Conservation (phyloP, 2,888 invertebrate species). For the Nematopogon swammerdamellus region DNA sequence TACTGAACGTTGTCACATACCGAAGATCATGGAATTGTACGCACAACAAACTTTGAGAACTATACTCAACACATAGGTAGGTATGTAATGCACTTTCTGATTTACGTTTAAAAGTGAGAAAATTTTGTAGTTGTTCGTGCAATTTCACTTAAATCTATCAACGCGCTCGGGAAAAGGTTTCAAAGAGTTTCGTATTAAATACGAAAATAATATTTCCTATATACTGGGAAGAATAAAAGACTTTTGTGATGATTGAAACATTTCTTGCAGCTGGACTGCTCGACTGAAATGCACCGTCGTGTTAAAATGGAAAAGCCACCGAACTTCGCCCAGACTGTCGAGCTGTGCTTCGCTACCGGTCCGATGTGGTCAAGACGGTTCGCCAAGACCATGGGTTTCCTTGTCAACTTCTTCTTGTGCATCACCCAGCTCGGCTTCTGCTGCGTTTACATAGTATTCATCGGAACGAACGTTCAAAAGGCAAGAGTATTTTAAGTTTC, state of each 20-base stretch:
- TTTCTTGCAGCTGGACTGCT: conserved; percentile 63
- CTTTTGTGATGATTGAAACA: not conserved
- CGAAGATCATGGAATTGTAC: not conserved
- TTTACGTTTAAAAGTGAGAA: too few species aligned
- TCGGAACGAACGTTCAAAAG: conserved; percentile 80
- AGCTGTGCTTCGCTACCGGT: conserved; percentile 75
- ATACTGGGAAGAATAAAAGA: too few species aligned
- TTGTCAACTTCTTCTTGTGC: conserved; percentile 85
- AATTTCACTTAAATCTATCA: too few species aligned
- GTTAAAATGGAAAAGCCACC: conserved; percentile 55
- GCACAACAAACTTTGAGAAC: too few species aligned
- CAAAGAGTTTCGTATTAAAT: too few species aligned
- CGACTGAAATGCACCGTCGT: conserved; percentile 62
- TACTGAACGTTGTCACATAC: too few species aligned
- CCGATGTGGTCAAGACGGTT: conserved; percentile 61
- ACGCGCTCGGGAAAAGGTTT: too few species aligned
- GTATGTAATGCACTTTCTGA: too few species aligned
- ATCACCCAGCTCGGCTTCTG: conserved; percentile 98
- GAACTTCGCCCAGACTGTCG: conserved; percentile 81
- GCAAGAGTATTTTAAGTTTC: conserved; percentile 30
- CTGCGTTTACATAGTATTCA: conserved; percentile 95
- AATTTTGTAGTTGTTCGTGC: too few species aligned
- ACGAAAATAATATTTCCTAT: too few species aligned
- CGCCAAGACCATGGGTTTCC: conserved; percentile 60
- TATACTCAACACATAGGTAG: too few species aligned